These are phyloP conservation scores for Drosophila repleta DNA, from an alignment of 1,140 invertebrate species.

Conservation along the genomic window DNA sequence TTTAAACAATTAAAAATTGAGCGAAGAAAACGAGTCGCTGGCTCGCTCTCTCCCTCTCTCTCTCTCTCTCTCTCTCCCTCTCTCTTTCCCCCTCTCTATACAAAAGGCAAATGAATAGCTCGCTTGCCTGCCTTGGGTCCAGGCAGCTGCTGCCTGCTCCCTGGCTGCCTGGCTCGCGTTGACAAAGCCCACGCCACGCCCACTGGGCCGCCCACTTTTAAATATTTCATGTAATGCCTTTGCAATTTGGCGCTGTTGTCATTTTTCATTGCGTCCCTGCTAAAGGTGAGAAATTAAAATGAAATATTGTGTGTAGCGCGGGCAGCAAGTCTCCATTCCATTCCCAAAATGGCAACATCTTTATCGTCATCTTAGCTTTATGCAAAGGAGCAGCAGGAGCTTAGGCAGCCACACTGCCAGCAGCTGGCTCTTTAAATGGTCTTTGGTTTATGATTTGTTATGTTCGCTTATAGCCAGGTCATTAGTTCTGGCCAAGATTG, in stretches of 20 bases:
- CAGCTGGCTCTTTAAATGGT: slow-evolving; percentile 26
- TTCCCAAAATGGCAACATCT: slow-evolving; percentile 6
- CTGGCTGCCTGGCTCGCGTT: neutral
- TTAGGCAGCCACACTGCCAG: neutral
- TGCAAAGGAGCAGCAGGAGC: slow-evolving; percentile 12
- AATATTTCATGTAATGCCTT: slow-evolving; percentile 76
- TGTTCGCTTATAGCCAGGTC: slow-evolving; percentile 2
- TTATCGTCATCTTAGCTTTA: slow-evolving; percentile 28
- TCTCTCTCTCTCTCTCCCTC: neutral
- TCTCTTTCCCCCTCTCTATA: slow-evolving; percentile 7
- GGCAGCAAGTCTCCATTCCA: slow-evolving; percentile 9
- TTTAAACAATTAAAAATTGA: slow-evolving; percentile 50
- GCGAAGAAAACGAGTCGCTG: neutral
- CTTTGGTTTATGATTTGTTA: slow-evolving; percentile 18
- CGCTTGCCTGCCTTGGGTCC: neutral
- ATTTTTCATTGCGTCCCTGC: slow-evolving; percentile 59
- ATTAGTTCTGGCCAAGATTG: neutral
- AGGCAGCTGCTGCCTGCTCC: neutral
- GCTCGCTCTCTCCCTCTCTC: neutral
- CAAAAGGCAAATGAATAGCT: slow-evolving; percentile 33
- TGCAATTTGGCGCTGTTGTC: slow-evolving; percentile 69
- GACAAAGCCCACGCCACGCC: slow-evolving; percentile 9
- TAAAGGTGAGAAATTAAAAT: slow-evolving; percentile 63
- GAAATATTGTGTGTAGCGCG: slow-evolving; percentile 55
- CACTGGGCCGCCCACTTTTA: slow-evolving; percentile 14